These are phyloP conservation scores for Babylonia areolata DNA, from an alignment of 1,140 invertebrate genomes.

Conservation along the genomic window DNA sequence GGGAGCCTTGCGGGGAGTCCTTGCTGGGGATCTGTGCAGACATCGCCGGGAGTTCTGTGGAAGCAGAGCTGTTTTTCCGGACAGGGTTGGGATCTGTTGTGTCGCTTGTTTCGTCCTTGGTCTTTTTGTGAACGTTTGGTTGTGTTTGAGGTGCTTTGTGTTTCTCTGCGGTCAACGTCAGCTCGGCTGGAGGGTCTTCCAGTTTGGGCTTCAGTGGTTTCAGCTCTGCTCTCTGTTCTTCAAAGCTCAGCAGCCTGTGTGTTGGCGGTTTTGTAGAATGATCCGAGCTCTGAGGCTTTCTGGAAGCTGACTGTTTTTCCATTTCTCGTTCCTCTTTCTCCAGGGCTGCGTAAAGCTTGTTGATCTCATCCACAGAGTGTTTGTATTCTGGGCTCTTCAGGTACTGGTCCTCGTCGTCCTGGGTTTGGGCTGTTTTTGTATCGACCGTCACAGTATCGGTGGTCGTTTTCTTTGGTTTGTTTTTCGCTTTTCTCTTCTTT, in stretches of 20 bases:
- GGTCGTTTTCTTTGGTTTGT: neutral
- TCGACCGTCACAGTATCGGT: neutral
- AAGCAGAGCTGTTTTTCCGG: neutral
- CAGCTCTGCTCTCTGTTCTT: slow-evolving; percentile 4
- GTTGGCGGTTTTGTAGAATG: neutral
- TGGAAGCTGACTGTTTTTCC: neutral
- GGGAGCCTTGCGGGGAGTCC: neutral
- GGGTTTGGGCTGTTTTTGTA: neutral
- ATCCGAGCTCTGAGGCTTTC: neutral
- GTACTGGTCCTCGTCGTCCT: neutral
- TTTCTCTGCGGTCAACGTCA: neutral
- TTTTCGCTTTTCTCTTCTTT: neutral
- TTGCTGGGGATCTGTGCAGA: neutral
- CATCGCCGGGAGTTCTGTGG: neutral
- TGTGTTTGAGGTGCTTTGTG: neutral
- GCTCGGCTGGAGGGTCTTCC: neutral
- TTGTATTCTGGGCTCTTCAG: neutral
- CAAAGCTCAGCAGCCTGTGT: neutral
- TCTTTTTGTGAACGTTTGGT: neutral
- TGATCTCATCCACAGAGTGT: slow-evolving; percentile 1
- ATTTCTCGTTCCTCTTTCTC: slow-evolving; percentile 4
- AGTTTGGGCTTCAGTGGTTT: neutral
- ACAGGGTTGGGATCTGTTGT: neutral
- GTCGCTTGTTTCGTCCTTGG: neutral
- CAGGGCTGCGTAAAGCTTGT: slow-evolving; percentile 18